These are phyloP conservation scores for Acomys russatus DNA, from an alignment of 2,797 vertebrate genomes.

Conservation along the genomic window DNA sequence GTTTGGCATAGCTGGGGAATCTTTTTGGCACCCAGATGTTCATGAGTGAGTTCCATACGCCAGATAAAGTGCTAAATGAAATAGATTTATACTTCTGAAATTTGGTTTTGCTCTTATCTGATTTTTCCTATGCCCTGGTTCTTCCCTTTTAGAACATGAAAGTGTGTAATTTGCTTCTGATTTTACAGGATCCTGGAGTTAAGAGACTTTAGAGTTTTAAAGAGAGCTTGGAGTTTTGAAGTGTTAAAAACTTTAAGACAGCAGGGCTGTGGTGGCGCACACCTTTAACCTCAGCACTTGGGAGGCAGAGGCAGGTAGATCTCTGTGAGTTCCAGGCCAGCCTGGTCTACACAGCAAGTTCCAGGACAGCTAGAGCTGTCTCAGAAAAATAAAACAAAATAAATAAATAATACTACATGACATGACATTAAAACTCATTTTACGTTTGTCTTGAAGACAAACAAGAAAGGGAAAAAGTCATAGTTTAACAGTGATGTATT, in stretches of 20 bases:
- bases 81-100: not conserved
- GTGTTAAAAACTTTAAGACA: not conserved
- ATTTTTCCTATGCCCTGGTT: not conserved
- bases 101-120: not conserved
- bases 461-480: not conserved
- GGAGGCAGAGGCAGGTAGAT: too few relatives aligned
- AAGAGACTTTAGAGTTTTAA: not conserved
- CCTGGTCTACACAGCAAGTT: too few relatives aligned
- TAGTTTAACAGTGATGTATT: not conserved
- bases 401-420: not conserved
- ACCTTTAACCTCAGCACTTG: too few relatives aligned
- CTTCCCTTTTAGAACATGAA: not conserved
- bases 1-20: not conserved
- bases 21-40: not conserved
- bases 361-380: too few relatives aligned
- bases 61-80: not conserved
- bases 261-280: not conserved
- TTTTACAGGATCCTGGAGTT: not conserved
- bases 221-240: not conserved
- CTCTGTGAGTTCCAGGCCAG: too few relatives aligned
- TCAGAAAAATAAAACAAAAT: too few relatives aligned
- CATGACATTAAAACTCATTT: not conserved
- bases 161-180: not conserved
- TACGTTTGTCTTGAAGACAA: not conserved
- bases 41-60: not conserved